Evolutionary conservation across 2,797 vertebrate species (phyloP).

Genomic region (Pseudomugil gertrudae): DNA sequence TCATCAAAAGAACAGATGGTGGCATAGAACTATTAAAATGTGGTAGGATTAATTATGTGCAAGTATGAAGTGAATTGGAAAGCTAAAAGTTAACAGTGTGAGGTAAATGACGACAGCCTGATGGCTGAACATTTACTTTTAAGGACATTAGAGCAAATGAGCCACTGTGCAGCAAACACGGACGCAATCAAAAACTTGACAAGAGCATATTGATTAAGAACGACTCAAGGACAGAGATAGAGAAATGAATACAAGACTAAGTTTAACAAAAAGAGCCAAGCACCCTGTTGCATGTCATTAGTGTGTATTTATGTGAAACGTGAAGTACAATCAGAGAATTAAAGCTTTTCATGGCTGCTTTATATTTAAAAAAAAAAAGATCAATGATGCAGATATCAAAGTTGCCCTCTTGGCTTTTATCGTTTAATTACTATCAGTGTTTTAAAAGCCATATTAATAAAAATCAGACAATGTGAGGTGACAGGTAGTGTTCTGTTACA

Average conservation of each 20-base stretch:
- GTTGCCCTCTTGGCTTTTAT: slow-evolving; percentile 4
- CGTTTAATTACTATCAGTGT: slow-evolving; percentile 10
- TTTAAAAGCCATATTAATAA: slow-evolving; percentile 38
- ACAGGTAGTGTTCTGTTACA: slow-evolving; percentile 12
- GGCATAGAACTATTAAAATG: slow-evolving; percentile 49
- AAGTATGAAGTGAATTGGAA: slow-evolving; percentile 56
- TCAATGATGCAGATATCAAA: slow-evolving; percentile 24
- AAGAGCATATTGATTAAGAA: slow-evolving; percentile 73
- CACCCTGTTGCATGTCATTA: slow-evolving; percentile 3
- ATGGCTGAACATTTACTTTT: slow-evolving; percentile 76
- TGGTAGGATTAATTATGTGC: slow-evolving; percentile 48
- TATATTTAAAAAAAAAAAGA: slow-evolving; percentile 12
- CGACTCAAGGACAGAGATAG: slow-evolving; percentile 51
- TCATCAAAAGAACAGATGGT: slow-evolving; percentile 61
- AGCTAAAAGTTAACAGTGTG: slow-evolving; percentile 73
- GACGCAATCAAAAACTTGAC: slow-evolving; percentile 78
- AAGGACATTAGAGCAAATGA: slow-evolving; percentile 78
- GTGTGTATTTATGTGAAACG: not conserved
- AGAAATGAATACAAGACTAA: slow-evolving; percentile 40
- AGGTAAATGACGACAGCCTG: slow-evolving; percentile 69
- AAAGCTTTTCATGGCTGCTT: not conserved
- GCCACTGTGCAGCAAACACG: slow-evolving; percentile 77
- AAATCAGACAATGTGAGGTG: slow-evolving; percentile 22
- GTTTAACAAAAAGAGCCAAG: slow-evolving; percentile 37
- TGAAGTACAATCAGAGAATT: slow-evolving; percentile 1